phyloP scores from a whole-genome alignment of 92 coral and sea anemone species.

The Parazoanthus swiftii region DNA sequence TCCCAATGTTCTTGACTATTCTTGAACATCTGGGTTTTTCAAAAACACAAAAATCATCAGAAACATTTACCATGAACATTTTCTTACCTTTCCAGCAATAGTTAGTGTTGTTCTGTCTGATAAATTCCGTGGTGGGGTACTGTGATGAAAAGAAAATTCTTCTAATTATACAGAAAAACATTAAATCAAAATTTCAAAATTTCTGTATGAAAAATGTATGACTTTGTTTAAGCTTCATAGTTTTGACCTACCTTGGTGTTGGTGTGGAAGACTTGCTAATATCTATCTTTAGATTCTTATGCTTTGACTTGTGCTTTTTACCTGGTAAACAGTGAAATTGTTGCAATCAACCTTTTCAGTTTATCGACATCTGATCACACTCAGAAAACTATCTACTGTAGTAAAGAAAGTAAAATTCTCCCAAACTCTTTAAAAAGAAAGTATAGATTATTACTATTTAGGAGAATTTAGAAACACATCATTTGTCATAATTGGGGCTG shows the following conservation, averaged over 20 bases:
- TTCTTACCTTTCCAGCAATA: constrained; percentile 86
- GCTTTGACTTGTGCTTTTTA: constrained; percentile 29
- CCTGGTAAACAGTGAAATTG: constrained; percentile 1
- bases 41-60: neutral
- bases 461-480: too few relatives aligned
- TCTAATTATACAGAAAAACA: neutral
- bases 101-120: constrained; percentile 92
- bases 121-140: constrained; percentile 89
- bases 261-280: constrained; percentile 32
- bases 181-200: neutral
- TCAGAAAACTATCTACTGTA: too few relatives aligned
- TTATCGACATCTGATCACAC: too few relatives aligned
- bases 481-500: too few relatives aligned
- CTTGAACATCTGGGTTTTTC: too few relatives aligned
- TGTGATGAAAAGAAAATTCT: constrained; percentile 29
- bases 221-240: too few relatives aligned
- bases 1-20: too few relatives aligned
- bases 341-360: neutral
- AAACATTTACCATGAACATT: neutral
- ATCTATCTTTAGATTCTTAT: constrained; percentile 29
- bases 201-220: neutral
- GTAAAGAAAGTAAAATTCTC: too few relatives aligned
- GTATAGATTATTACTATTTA: neutral
- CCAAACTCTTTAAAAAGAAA: too few relatives aligned
- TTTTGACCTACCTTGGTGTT: constrained; percentile 3